Evolutionary conservation across 2,888 invertebrate genomes (phyloP), one percentile per base, ranked within the genome.

Genomic region (Gortyna flavago): DNA sequence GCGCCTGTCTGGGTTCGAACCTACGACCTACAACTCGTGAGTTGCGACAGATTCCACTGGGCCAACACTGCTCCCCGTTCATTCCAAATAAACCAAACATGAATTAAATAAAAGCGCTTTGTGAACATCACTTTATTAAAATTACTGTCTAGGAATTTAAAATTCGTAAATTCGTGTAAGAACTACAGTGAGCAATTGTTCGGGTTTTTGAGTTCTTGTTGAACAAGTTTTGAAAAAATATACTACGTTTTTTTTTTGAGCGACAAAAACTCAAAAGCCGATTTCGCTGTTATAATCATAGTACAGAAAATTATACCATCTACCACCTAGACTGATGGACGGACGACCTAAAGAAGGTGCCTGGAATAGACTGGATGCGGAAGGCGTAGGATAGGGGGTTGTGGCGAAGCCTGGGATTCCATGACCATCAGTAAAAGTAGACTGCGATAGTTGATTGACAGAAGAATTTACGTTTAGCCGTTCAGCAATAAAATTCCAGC

Each of bases 51-150:
- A 6, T 6, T 6, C 1, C 51, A 54, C n/a, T 25, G 11, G 3
- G 11, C 25, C 9, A n/a, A 25, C 25, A 11, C 9, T 9, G 3
- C 54, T n/a, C 9, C 11, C n/a, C 4, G 11, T n/a, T n/a, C 3
- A n/a, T 54, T n/a, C 11, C 4, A 54, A 54, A 54, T 13, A 67
- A 21, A 67, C 1, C 8, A 0, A 44, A 29, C 32, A 48, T 16
- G 3, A 3, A 11, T 67, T 44, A 21, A 44, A 38, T 13, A 44
- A 48, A 51, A 21, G 9, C 7, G 2, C 44, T 35, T 51, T 72
- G n/a, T 74, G 41, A 61, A 65, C 54, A 25, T 25, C 25, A 16
- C 72, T 72, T 69, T 82, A 82, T 18, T 11, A n/a, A 13, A 67
- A 65, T 62, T 25, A 29, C 21, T 51, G 64, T 72, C 71, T 71